A percentile compares a stretch with the other conserved stretches of the same genome.
These are phyloP conservation scores for Malurus splendens DNA, from an alignment of 2,797 vertebrate species.

Conservation along the genomic window DNA sequence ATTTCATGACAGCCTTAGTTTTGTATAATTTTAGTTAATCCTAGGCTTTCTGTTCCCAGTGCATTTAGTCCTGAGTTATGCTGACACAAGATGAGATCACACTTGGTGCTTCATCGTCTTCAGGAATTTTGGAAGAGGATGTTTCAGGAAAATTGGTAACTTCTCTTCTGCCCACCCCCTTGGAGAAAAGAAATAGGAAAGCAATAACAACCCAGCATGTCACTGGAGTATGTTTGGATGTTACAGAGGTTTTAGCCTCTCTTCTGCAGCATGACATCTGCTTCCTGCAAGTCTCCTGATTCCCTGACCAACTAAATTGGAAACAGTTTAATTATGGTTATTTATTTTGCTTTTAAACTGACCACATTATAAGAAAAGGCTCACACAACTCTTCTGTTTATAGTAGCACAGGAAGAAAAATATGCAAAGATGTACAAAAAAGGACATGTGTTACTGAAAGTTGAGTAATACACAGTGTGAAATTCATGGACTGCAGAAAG, in stretches of 20 bases:
- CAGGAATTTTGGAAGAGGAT: constrained; percentile 24
- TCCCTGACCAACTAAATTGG: constrained; percentile 31
- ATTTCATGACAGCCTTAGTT: constrained; percentile 6
- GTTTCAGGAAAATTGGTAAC: constrained; percentile 59
- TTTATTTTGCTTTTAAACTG: constrained; percentile 54
- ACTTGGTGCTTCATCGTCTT: neutral
- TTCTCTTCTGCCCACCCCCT: constrained; percentile 8
- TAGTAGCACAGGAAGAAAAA: constrained; percentile 16
- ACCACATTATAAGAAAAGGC: constrained; percentile 45
- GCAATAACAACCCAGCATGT: neutral
- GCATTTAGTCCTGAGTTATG: neutral
- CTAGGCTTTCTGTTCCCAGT: constrained; percentile 8
- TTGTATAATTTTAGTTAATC: constrained; percentile 38
- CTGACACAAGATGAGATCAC: neutral
- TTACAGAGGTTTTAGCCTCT: neutral
- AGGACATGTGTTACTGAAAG: neutral
- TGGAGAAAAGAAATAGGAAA: neutral
- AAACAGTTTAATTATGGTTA: constrained; percentile 41
- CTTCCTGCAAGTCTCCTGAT: constrained; percentile 49
- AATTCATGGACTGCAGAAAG: neutral
- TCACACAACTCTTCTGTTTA: constrained; percentile 23
- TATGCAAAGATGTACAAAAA: neutral
- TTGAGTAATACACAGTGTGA: neutral
- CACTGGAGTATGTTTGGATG: constrained; percentile 3
- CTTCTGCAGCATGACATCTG: constrained; percentile 42